Evolutionary conservation across 1,140 invertebrate species (phyloP), one percentile per base, ranked within the genome.

Genomic region (Lucilia sericata): DNA sequence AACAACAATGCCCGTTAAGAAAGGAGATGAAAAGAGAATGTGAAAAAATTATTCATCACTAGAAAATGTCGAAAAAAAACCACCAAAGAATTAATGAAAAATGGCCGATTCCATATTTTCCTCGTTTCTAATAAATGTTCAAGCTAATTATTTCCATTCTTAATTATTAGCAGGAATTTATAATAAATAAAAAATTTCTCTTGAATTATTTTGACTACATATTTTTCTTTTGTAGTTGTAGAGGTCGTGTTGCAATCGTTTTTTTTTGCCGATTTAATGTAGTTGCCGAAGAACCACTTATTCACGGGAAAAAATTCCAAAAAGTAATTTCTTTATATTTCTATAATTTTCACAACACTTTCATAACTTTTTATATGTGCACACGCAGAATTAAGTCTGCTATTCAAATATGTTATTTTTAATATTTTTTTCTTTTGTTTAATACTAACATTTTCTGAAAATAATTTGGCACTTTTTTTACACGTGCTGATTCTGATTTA

Each of bases 381-480:
- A 74, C 55, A 84, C 84, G 80, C 74, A 83, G 65, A 83, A 83
- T 82, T 80, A 74, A 25, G 4, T 74, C 5, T 17, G 10, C 42
- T 81, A 74, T 75, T n/a, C 12, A 55, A 83, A 83, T 10, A 47
- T 51, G 47, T 30, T 25, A 74, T 19, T 36, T 86, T 78, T n/a
- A 30, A 42, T 55, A 70, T 83, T 85, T 86, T 86, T 87, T 84
- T 85, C 42, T 85, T 82, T 55, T 8, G 5, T 82, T 82, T 84
- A 86, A 90, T 91, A 91, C 89, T 90, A 91, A 91, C 89, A 91
- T 91, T 90, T 91, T 88, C 85, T 76, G 86, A 90, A 87, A 87
- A 87, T 89, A 87, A 86, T 91, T 91, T 91, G 89, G 89, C 89
- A 91, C 89, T 91, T 89, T 90, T 90, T 88, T 88, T 87, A 91